Base-by-base conservation (phyloP, 2,113 vertebrate species). In the Bubo blakistoni region DNA sequence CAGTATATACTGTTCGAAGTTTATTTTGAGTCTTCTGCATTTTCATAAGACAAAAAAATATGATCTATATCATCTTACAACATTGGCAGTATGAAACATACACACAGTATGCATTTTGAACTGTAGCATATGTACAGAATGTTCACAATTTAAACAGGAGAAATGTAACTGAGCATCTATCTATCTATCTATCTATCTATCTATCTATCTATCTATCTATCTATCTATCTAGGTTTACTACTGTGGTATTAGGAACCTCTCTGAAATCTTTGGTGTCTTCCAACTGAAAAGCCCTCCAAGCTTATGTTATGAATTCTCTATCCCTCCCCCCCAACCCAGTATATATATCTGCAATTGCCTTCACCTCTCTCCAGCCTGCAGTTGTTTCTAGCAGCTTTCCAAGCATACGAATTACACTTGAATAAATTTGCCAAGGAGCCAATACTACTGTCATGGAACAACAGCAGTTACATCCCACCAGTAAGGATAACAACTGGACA, bases 41-140 rank as follows among this genome's bases (percentile, higher is more conserved):
- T 97, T 97, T 97, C 96, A 97, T 96, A 97, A 97, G 96, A 96
- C 67, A 97, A 97, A 97, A 96, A 96, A 97, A 96, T 95, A 96
- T 96, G 95, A 97, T 97, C 96, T 96, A 97, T 97, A 97, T 97
- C 95, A 97, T 97, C 94, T 97, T 97, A 97, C 97, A 97, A 97
- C 94, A 97, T 97, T 97, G 97, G 97, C 97, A 97, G 93, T 95
- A 92, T 73, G 95, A 96, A 97, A 82, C 90, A 96, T 97, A 97
- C 96, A 97, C 96, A 97, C 97, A 97, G 97, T 97, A 97, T 97
- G 97, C 97, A 97, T 97, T 97, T 97, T 97, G 97, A 97, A 97
- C 95, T 94, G 96, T 95, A 97, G 95, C 97, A 97, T 97, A 97
- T 97, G 97, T 96, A 97, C 96, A 83, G 94, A 96, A 97, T 96